Base-by-base conservation (phyloP, 1,140 invertebrate species). In the Dendrolimus punctatus region DNA sequence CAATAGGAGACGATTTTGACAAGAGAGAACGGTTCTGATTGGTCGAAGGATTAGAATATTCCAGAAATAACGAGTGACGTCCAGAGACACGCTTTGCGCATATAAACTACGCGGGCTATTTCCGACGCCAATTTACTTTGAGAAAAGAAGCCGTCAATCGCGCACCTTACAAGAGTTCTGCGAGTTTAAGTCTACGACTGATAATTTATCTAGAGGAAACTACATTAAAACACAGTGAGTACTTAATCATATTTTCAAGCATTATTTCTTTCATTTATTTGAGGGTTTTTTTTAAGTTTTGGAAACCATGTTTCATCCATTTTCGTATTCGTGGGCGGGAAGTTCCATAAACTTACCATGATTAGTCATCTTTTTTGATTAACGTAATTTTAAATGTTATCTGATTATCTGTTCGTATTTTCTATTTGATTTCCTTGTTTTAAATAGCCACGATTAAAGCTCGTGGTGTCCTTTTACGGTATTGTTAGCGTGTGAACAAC, bases 101-200 rank as follows among this genome's bases (percentile, higher is more conserved):
- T 77, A 79, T 83, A 78, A 70, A 75, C 52, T 68, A 57, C 59
- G 52, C 53, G 52, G 53, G 51, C 51, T 40, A 53, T 52, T 49
- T 45, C 50, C 47, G 51, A 39, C 69, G 73, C 76, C 73, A 75
- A 73, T 65, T 85, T 80, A 85, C 74, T 82, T 78, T 71, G 65
- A 71, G 63, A 72, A 70, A 72, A 70, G 75, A 80, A 78, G 71
- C 79, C 79, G 82, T 72, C 76, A 80, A 78, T 83, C 79, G 79
- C 79, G 77, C 82, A 85, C 80, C 60, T 79, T 81, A 80, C 83
- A 79, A 55, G 56, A 71, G 72, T 67, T 72, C 72, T 71, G 66
- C 67, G 73, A 70, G 64, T 48, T 62, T 68, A 74, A 77, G 66
- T 79, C 71, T 71, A 68, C 73, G 61, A 69, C 63, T 69, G 66